phyloP scores from a whole-genome alignment of 2,888 invertebrate species.

The Laspeyria flexula region DNA sequence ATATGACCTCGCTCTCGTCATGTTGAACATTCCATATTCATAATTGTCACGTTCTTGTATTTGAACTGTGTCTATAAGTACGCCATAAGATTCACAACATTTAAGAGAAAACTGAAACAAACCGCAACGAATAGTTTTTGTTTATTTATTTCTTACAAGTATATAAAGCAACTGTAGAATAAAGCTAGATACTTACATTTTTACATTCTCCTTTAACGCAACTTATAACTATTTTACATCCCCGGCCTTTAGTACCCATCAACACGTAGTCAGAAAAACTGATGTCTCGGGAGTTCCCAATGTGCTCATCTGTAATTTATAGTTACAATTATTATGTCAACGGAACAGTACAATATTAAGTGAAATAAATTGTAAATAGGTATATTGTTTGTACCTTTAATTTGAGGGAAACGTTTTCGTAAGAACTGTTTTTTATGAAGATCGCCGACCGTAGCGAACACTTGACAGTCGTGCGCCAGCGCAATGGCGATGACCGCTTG shows the following conservation, averaged over 20 bases:
- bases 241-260: conserved; percentile 50
- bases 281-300: conserved; percentile 62
- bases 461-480: conserved; percentile 54
- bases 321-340: neutral
- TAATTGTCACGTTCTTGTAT: conserved; percentile 46
- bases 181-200: conserved; percentile 49
- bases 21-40: conserved; percentile 44
- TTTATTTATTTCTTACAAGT: too few relatives aligned
- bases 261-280: conserved; percentile 58
- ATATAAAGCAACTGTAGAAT: neutral
- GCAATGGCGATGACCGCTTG: conserved; percentile 66
- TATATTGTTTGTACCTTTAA: too few relatives aligned
- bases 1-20: conserved; percentile 41
- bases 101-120: conserved; percentile 37
- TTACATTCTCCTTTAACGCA: conserved; percentile 53
- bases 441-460: conserved; percentile 66
- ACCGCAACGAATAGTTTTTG: neutral
- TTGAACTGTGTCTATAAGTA: conserved; percentile 46
- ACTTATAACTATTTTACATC: conserved; percentile 57
- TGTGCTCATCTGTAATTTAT: conserved; percentile 60
- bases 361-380: too few relatives aligned
- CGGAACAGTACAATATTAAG: neutral
- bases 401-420: conserved; percentile 56
- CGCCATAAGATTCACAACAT: conserved; percentile 42
- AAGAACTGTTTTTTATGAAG: conserved; percentile 61